A percentile compares a stretch with the other conserved stretches of the same genome.
Conservation (phyloP, 2,797 vertebrate species). For the Neoniphon sammara region DNA sequence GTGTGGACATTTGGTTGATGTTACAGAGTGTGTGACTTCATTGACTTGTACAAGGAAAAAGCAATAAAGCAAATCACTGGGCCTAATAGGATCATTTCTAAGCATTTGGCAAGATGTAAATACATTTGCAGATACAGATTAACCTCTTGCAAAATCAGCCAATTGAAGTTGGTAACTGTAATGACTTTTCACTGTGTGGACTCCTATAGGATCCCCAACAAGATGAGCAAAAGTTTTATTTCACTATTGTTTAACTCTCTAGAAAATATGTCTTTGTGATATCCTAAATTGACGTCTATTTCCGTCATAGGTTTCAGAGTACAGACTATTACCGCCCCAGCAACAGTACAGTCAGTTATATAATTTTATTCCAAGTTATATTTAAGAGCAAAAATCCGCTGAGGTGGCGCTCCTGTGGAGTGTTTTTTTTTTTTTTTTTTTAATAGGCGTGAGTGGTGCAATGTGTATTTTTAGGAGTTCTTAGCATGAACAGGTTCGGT, state of each 20-base stretch:
- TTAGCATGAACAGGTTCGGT: background rate
- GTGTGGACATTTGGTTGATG: slow-evolving; percentile 38
- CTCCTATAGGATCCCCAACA: slow-evolving; percentile 19
- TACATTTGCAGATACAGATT: slow-evolving; percentile 17
- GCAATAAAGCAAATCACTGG: slow-evolving; percentile 17
- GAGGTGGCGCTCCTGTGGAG: background rate
- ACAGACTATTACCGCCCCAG: slow-evolving; percentile 6
- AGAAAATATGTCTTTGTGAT: slow-evolving; percentile 34
- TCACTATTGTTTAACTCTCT: slow-evolving; percentile 24
- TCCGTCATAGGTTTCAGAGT: slow-evolving; percentile 30
- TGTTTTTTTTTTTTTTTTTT: background rate
- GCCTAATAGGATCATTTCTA: slow-evolving; percentile 3
- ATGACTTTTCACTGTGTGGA: too few species aligned
- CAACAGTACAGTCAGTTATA: background rate
- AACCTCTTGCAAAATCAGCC: slow-evolving; percentile 26
- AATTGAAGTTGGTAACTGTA: too few species aligned
- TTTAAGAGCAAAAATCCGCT: background rate
- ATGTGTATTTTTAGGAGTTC: too few species aligned
- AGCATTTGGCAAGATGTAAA: slow-evolving; percentile 4
- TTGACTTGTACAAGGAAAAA: slow-evolving; percentile 24
- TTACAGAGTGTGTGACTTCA: background rate
- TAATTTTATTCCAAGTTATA: background rate
- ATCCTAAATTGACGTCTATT: slow-evolving; percentile 38
- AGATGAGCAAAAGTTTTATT: slow-evolving; percentile 57
- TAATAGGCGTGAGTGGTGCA: background rate